Conservation (phyloP, 2,113 vertebrate species). For the Danionella cerebrum region DNA sequence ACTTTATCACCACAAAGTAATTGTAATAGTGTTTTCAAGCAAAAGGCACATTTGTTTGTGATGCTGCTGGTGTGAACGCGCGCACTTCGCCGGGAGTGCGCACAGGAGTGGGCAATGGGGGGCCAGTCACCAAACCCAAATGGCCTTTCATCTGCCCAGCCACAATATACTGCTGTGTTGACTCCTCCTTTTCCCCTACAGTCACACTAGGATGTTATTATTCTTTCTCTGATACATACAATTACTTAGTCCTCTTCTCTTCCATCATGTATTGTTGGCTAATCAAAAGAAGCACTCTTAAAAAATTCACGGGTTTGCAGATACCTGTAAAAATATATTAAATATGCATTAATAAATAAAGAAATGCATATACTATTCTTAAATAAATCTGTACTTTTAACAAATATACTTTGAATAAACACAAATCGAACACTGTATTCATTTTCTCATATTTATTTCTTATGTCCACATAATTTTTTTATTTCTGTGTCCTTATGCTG, state of each 20-base stretch:
- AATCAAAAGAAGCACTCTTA: too few relatives aligned
- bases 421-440: too few relatives aligned
- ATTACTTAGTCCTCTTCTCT: background rate
- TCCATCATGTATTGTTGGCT: too few relatives aligned
- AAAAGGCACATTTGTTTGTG: conserved; percentile 58
- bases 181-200: conserved; percentile 44
- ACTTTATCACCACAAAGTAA: background rate
- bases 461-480: too few relatives aligned
- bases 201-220: conserved; percentile 46
- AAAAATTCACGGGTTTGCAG: too few relatives aligned
- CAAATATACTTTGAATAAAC: too few relatives aligned
- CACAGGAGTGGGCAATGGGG: conserved; percentile 56
- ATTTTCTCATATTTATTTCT: too few relatives aligned
- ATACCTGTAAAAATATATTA: too few relatives aligned
- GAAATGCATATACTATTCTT: too few relatives aligned
- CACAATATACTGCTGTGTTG: conserved; percentile 49
- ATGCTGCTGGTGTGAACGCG: conserved; percentile 39
- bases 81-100: conserved; percentile 58
- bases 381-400: too few relatives aligned
- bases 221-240: conserved; percentile 20
- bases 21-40: conserved; percentile 29
- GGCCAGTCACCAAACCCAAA: conserved; percentile 57
- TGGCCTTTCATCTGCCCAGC: conserved; percentile 67
- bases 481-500: too few relatives aligned
- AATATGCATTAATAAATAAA: too few relatives aligned